phyloP scores from a whole-genome alignment of 2,888 invertebrate species.

The Rhogogaster chlorosoma region DNA sequence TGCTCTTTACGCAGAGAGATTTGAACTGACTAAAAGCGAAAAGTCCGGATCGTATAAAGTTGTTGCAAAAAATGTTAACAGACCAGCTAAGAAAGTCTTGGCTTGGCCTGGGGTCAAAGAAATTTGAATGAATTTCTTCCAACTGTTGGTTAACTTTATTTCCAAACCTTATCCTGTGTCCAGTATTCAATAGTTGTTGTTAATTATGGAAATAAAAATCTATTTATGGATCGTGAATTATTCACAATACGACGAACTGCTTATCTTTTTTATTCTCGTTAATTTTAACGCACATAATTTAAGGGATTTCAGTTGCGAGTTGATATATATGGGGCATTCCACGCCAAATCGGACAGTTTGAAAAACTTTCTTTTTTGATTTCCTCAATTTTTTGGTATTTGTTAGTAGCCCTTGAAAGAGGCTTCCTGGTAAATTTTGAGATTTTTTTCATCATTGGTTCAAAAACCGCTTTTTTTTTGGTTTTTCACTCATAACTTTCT shows the following conservation, averaged over 20 bases:
- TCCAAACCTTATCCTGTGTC: background rate
- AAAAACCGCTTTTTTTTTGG: too few relatives aligned
- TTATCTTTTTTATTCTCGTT: background rate
- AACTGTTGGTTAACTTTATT: background rate
- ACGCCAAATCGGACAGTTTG: too few relatives aligned
- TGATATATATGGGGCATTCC: too few relatives aligned
- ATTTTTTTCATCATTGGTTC: too few relatives aligned
- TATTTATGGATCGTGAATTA: background rate
- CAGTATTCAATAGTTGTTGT: background rate
- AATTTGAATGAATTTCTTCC: background rate
- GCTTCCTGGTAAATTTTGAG: too few relatives aligned
- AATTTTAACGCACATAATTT: background rate
- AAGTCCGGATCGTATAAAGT: background rate
- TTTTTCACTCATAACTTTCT: too few relatives aligned
- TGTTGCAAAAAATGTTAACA: background rate
- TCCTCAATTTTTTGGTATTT: too few relatives aligned
- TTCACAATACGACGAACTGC: background rate
- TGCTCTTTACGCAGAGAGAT: conserved; percentile 16
- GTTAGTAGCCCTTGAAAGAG: too few relatives aligned
- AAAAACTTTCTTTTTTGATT: too few relatives aligned
- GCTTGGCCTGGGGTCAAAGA: conserved; percentile 26
- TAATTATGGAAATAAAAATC: background rate
- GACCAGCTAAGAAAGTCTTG: conserved; percentile 19
- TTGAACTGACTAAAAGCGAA: conserved; percentile 3
- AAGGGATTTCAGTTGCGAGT: background rate